Base-by-base conservation (phyloP, 2,888 invertebrate genomes). In the Ellobium chinense region DNA sequence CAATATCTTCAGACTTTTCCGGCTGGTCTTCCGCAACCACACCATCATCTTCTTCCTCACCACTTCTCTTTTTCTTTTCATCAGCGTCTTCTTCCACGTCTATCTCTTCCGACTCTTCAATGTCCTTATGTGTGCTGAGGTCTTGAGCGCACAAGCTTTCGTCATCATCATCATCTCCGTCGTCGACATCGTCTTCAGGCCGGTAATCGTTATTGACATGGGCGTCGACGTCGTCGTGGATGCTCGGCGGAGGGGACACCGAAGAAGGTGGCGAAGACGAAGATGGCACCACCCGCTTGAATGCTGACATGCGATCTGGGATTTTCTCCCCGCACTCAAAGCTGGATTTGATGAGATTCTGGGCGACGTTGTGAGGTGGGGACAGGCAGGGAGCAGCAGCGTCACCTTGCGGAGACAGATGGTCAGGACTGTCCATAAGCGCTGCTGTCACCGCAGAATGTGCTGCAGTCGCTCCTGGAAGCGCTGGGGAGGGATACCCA, bases 101-200 rank as follows among this genome's bases (percentile, higher is more conserved):
- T 7, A 82, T 82, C 74, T 87, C 86, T 65, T 87, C 85, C 21
- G 76, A 82, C 2, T 82, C 85, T 62, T 86, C 85, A 56, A 78
- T 79, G 39, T 83, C 83, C 68, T 74, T 81, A 60, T 77, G 81
- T 39, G 76, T 80, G 31, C 60, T 80, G 0, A 72, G 76, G 65
- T 82, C 81, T 37, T 78, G 72, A 24, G 78, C 78, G n/a, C 78
- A 78, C 72, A 78, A 56, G 27, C 73, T 79, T 2, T 58, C 79
- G 46, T 27, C 72, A 12, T 78, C 74, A 1, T 79, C 70, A 21
- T 77, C 75, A 46, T 78, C 81, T 24, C 46, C 68, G 29, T 80
- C 74, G 18, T 34, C 68, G 21, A 31, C 60, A n/a, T 62, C 77
- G 34, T 66, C 63, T 18, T 74, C 72, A 24, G 27, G 21, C 14